Evolutionary conservation across 2,888 invertebrate species (phyloP).

Genomic region (Calliopum simillimum): DNA sequence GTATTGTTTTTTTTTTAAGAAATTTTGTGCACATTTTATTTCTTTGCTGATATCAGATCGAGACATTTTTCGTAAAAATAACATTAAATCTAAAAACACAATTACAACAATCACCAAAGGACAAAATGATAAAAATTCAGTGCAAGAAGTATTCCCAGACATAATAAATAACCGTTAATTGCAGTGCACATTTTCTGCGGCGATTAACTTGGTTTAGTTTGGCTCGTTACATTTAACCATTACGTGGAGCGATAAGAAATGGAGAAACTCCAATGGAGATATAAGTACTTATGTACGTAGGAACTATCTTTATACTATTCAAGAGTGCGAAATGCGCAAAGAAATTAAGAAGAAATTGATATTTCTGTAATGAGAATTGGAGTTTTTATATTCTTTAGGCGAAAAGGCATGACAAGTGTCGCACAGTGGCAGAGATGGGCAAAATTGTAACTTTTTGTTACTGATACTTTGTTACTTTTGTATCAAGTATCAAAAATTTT

Average conservation of each 20-base stretch:
- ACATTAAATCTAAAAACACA: too few relatives aligned
- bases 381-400: too few relatives aligned
- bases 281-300: too few relatives aligned
- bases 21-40: conserved; percentile 18
- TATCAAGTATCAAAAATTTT: too few relatives aligned
- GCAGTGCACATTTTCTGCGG: conserved; percentile 53
- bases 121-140: conserved; percentile 4
- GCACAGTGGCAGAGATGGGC: too few relatives aligned
- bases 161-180: conserved; percentile 64
- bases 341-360: conserved; percentile 17
- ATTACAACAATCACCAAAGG: too few relatives aligned
- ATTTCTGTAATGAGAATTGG: conserved; percentile 21
- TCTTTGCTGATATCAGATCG: conserved; percentile 28
- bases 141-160: conserved; percentile 47
- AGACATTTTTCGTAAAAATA: not conserved
- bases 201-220: conserved; percentile 48
- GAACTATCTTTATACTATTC: not conserved
- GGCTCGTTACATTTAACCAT: conserved; percentile 36
- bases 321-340: conserved; percentile 10
- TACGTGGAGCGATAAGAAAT: conserved; percentile 21
- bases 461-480: too few relatives aligned
- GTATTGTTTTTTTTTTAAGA: not conserved
- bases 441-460: too few relatives aligned
- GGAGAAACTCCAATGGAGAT: not conserved
- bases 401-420: too few relatives aligned